Base-by-base conservation (phyloP, 2,797 vertebrate genomes). In the Merluccius polli region DNA sequence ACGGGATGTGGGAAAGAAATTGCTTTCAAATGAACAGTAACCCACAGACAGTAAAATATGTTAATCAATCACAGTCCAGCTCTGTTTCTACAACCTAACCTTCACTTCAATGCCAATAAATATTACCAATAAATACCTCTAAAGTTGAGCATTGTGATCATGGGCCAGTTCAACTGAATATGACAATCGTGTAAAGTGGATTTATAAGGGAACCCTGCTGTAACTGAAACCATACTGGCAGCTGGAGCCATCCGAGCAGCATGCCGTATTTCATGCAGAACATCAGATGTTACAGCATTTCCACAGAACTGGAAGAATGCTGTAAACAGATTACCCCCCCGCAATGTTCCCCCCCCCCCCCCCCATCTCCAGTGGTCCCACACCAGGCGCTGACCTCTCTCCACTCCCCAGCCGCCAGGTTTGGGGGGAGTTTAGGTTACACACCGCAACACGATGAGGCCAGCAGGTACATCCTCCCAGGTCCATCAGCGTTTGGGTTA, bases 271-370 rank as follows among this genome's bases (percentile, higher is more conserved):
- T 27, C 9, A 11, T 27, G 24, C 59, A 13, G n/a, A 27, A 27
- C 59, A 65, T 65, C 59, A 65, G n/a, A 65, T 65, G 59, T 65
- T 65, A 65, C 59, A 65, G 59, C 59, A 65, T 27, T 27, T 24
- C 59, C 59, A 27, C 59, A 65, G 7, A 65, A 59, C n/a, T 48
- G 44, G 44, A 48, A 48, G n/a, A n/a, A 11, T 27, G n/a, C 10
- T 24, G 59, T 13, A 27, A 65, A 8, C 59, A 65, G 9, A 27
- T 2, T 12, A 65, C 59, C 24, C 59, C 10, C 9, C 44, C 21
- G 16, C n/a, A n/a, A n/a, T n/a, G n/a, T 2, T 12, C 27, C 59
- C 24, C 59, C 10, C 9, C 44, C 21, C 3, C 59, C 24, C 59
- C 10, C 9, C 44, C 21, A 4, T 48, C 16, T 48, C 13, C 16